These are phyloP conservation scores for Aselliscus stoliczkanus DNA, from an alignment of 2,797 vertebrate genomes.

Conservation along the genomic window DNA sequence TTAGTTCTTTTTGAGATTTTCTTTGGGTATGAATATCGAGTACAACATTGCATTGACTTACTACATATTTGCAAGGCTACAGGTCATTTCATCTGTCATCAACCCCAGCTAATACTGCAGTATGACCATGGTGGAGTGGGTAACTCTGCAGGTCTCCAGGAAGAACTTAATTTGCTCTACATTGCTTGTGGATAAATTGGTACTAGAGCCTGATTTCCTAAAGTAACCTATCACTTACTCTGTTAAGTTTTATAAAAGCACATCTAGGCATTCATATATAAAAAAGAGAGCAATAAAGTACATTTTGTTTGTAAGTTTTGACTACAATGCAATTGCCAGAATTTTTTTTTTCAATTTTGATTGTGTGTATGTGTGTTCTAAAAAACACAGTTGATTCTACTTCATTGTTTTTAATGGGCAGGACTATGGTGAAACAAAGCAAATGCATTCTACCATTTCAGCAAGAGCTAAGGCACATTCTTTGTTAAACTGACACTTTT, in stretches of 20 bases:
- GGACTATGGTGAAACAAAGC: conserved; percentile 39
- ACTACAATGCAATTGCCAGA: neutral
- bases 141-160: neutral
- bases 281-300: neutral
- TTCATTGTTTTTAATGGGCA: neutral
- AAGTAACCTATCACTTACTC: neutral
- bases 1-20: neutral
- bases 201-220: neutral
- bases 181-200: neutral
- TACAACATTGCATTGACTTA: neutral
- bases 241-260: conserved; percentile 24
- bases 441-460: neutral
- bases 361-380: neutral
- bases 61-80: neutral
- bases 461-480: conserved; percentile 17
- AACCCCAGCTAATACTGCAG: neutral
- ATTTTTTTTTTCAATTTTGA: neutral
- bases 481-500: conserved; percentile 55
- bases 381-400: conserved; percentile 18
- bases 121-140: neutral
- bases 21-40: neutral
- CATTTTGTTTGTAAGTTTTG: conserved; percentile 15
- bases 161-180: neutral
- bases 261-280: neutral
- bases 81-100: neutral